Evolutionary conservation across 23 tunicate genomes (phyloP).

Genomic region (Phallusia fumigata): DNA sequence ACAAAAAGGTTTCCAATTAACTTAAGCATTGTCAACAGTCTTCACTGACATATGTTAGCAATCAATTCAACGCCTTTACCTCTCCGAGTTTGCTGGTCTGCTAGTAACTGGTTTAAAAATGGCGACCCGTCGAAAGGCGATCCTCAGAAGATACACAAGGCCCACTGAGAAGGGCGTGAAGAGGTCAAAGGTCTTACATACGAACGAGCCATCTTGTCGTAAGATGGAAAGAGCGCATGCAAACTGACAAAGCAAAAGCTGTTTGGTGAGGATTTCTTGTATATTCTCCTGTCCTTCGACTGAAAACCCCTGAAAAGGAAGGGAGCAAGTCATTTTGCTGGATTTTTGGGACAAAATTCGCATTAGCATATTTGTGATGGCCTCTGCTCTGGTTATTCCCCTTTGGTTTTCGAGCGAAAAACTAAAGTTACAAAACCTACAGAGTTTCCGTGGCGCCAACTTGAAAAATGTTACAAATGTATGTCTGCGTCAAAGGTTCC

Average conservation of each 20-base stretch:
- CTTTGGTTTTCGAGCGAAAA: too few relatives aligned
- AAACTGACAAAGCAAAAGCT: slow-evolving; percentile 83
- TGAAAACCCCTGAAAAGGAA: slow-evolving; percentile 73
- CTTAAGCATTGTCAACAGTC: too few relatives aligned
- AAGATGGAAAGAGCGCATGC: slow-evolving; percentile 63
- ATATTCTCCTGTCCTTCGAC: slow-evolving; percentile 95
- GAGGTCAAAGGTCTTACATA: slow-evolving; percentile 88
- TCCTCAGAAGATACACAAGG: slow-evolving; percentile 72
- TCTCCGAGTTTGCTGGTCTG: slow-evolving; percentile 92
- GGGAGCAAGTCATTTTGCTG: too few relatives aligned
- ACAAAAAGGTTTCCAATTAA: too few relatives aligned
- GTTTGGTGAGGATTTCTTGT: slow-evolving; percentile 91
- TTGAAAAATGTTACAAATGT: too few relatives aligned
- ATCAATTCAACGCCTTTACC: slow-evolving; percentile 23
- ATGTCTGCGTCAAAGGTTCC: too few relatives aligned
- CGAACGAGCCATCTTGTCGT: slow-evolving; percentile 62
- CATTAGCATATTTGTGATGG: too few relatives aligned
- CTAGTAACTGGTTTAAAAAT: slow-evolving; percentile 89
- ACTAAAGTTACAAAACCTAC: too few relatives aligned
- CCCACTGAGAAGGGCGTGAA: slow-evolving; percentile 90
- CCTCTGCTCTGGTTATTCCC: too few relatives aligned
- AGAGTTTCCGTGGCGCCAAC: too few relatives aligned
- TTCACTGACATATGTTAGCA: too few relatives aligned
- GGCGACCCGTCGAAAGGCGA: slow-evolving; percentile 68
- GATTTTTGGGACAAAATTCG: too few relatives aligned